Base-by-base conservation (phyloP, 2,888 invertebrate genomes). In the Atrina japonica region DNA sequence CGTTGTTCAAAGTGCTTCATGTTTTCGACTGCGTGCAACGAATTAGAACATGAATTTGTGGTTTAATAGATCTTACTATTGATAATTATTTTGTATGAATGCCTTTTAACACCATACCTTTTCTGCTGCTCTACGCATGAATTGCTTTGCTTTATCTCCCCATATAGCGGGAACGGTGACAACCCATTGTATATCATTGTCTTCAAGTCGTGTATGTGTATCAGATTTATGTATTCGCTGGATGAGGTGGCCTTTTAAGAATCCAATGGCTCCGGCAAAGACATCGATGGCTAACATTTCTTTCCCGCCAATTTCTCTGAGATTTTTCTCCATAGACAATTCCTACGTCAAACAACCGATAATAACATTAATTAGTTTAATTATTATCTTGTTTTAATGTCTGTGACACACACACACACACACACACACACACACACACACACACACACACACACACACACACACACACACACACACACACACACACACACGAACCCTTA, bases 81-180 rank as follows among this genome's bases (percentile, higher is more conserved):
- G n/a, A n/a, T n/a, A n/a, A n/a, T n/a, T n/a, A n/a, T n/a, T n/a
- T n/a, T n/a, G n/a, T n/a, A n/a, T n/a, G n/a, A n/a, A n/a, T n/a
- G n/a, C n/a, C n/a, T n/a, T n/a, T n/a, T n/a, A 21, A 9, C 0
- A 7, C 6, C n/a, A 30, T 55, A 71, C 71, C 63, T 56, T 47
- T 23, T 71, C 71, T 9, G 71, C 71, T 14, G 71, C 66, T 49
- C 49, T 53, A 11, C 71, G 25, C 71, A 71, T 71, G 30, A 71
- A 71, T 6, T 61, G 56, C 21, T 71, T 71, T 29, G 71, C 71
- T 49, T 66, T 71, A 9, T 71, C 71, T 23, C 45, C 40, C 71
- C 71, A 71, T 25, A 71, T 71, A 9, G 71, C 71, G 9, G 71
- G 71, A 1, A 71, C 61, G 2, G 71, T 71, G 6, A 71, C 21